Percentiles rank a stretch among this genome's conserved stretches.
These are phyloP conservation scores for Pygmarrhopalites habei DNA, from an alignment of 1,140 invertebrate genomes.

Conservation along the genomic window DNA sequence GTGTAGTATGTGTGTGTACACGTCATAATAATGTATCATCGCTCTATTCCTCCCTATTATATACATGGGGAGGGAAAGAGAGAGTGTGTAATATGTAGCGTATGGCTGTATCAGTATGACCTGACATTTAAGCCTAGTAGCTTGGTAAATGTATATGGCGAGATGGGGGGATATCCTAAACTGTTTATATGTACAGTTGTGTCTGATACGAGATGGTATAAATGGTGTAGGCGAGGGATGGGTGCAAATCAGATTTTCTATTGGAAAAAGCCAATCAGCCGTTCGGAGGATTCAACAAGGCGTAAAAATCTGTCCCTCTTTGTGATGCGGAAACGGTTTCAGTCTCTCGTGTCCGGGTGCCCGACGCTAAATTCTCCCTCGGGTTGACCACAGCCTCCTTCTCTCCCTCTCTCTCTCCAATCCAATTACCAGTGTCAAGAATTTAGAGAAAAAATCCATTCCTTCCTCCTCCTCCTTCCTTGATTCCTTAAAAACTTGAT, in stretches of 20 bases:
- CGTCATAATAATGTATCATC: too few species aligned
- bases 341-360: not conserved
- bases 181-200: not conserved
- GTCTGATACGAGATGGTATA: not conserved
- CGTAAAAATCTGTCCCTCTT: constrained; percentile 37
- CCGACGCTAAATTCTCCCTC: too few species aligned
- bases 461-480: not conserved
- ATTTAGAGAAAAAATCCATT: constrained; percentile 7
- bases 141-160: too few species aligned
- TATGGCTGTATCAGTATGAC: too few species aligned
- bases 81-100: too few species aligned
- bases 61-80: too few species aligned
- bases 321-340: constrained; percentile 27
- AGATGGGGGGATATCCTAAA: too few species aligned
- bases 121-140: too few species aligned
- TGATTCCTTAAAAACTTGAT: too few species aligned
- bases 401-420: too few species aligned
- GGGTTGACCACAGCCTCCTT: constrained; percentile 15
- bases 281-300: constrained; percentile 35
- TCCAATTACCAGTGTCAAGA: constrained; percentile 30
- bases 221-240: constrained; percentile 7
- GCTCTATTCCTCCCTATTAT: too few species aligned
- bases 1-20: too few species aligned
- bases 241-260: constrained; percentile 38
- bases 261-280: constrained; percentile 37